These are phyloP conservation scores for Ectemnius lituratus DNA, from an alignment of 2,888 invertebrate genomes.

Conservation along the genomic window DNA sequence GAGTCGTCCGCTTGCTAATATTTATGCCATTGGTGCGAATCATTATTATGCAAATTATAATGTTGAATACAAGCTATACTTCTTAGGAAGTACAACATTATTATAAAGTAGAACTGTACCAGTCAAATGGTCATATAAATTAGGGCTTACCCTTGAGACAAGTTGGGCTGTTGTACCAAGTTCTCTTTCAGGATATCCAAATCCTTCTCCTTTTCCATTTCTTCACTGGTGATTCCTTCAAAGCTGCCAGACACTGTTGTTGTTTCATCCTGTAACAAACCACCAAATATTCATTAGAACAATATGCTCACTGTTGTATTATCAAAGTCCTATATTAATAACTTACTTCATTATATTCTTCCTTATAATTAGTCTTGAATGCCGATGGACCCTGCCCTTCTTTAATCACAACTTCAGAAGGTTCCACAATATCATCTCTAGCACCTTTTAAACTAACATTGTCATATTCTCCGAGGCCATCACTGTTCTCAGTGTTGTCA, in stretches of 20 bases:
- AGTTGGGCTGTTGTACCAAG: slow-evolving; percentile 71
- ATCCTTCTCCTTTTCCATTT: slow-evolving; percentile 47
- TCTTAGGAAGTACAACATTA: neutral
- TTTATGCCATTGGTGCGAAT: neutral
- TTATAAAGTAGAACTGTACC: slow-evolving; percentile 1
- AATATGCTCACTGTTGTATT: neutral
- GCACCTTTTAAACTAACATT: slow-evolving; percentile 59
- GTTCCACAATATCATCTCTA: slow-evolving; percentile 30
- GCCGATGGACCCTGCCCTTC: slow-evolving; percentile 31
- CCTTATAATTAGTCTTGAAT: slow-evolving; percentile 42
- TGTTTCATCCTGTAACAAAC: slow-evolving; percentile 42
- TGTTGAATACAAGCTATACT: neutral
- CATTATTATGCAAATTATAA: neutral
- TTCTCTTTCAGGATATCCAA: slow-evolving; percentile 69
- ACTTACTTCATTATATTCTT: slow-evolving; percentile 51
- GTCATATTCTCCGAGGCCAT: slow-evolving; percentile 43
- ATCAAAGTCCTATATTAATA: neutral
- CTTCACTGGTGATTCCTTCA: slow-evolving; percentile 35
- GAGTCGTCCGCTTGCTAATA: neutral
- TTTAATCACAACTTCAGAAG: slow-evolving; percentile 21
- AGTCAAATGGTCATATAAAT: neutral
- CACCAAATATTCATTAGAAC: neutral
- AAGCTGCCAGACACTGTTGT: slow-evolving; percentile 35
- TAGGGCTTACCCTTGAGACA: slow-evolving; percentile 73
- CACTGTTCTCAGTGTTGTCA: slow-evolving; percentile 46